These are phyloP conservation scores for Diachrysia chrysitis DNA, from an alignment of 2,888 invertebrate genomes.

Conservation along the genomic window DNA sequence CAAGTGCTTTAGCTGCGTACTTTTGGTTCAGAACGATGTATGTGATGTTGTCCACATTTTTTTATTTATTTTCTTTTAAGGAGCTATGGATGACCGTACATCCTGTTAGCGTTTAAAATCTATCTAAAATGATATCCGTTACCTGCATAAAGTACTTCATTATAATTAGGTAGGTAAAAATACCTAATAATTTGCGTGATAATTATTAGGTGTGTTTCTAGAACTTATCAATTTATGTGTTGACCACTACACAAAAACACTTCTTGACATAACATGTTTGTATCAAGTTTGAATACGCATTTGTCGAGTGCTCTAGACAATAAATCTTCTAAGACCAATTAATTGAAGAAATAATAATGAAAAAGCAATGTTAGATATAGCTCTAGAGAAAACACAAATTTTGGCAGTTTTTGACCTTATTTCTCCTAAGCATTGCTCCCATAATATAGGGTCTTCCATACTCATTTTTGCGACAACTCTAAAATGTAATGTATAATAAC, in stretches of 20 bases:
- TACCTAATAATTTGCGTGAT: not conserved
- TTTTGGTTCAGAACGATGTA: too few species aligned
- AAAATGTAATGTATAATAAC: not conserved
- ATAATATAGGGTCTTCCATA: too few species aligned
- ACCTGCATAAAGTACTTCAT: too few species aligned
- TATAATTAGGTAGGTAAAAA: too few species aligned
- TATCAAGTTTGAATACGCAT: slow-evolving; percentile 3
- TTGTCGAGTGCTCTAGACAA: slow-evolving; percentile 10
- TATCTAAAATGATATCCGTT: too few species aligned
- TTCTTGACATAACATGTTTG: slow-evolving; percentile 25
- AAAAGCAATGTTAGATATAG: not conserved
- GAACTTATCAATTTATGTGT: slow-evolving; percentile 9
- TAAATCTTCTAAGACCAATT: not conserved
- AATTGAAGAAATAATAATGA: slow-evolving; percentile 3
- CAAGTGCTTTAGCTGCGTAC: too few species aligned
- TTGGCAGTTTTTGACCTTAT: not conserved
- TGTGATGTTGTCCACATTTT: too few species aligned
- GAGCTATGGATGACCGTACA: too few species aligned
- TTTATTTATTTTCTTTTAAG: too few species aligned
- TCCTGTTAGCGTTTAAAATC: too few species aligned
- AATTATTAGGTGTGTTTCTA: not conserved
- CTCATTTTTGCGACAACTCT: too few species aligned
- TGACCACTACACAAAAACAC: not conserved
- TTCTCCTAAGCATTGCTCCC: not conserved
- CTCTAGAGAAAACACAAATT: not conserved